A percentile compares a stretch with the other conserved stretches of the same genome.
These are phyloP conservation scores for Anoplius nigerrimus DNA, from an alignment of 2,888 invertebrate genomes.

Conservation along the genomic window DNA sequence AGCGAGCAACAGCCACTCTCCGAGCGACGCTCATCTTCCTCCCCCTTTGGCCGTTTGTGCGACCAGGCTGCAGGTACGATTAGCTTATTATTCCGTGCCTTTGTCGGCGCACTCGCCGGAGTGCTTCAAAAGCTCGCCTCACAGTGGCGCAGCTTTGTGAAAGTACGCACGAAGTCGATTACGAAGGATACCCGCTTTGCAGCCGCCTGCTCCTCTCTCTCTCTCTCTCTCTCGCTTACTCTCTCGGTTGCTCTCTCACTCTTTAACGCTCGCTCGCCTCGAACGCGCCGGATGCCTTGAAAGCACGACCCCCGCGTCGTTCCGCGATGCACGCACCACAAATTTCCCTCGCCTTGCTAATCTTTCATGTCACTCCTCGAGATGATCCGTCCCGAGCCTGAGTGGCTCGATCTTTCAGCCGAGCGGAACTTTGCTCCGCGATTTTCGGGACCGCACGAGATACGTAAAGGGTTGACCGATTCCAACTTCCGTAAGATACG, in stretches of 20 bases:
- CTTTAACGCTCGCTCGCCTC: background rate
- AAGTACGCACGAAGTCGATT: constrained; percentile 19
- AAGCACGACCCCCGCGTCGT: no score
- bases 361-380: no score
- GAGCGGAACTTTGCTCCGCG: no score
- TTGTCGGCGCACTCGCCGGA: constrained; percentile 53
- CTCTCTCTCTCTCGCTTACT: no score
- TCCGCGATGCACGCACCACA: no score
- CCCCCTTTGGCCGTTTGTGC: constrained; percentile 19
- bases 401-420: no score
- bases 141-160: constrained; percentile 7
- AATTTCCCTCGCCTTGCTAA: no score
- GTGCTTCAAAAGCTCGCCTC: constrained; percentile 13
- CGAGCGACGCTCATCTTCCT: background rate
- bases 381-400: no score
- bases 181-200: constrained; percentile 6
- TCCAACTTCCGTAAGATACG: no score
- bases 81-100: constrained; percentile 67
- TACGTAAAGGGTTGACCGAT: no score
- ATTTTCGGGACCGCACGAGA: no score
- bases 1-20: constrained; percentile 5
- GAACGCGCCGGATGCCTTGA: background rate
- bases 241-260: background rate
- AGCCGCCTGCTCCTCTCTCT: no score
- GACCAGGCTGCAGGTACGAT: constrained; percentile 48